A percentile compares a stretch with the other conserved stretches of the same genome.
phyloP scores from a whole-genome alignment of 2,113 vertebrate species.

The Callospermophilus lateralis region DNA sequence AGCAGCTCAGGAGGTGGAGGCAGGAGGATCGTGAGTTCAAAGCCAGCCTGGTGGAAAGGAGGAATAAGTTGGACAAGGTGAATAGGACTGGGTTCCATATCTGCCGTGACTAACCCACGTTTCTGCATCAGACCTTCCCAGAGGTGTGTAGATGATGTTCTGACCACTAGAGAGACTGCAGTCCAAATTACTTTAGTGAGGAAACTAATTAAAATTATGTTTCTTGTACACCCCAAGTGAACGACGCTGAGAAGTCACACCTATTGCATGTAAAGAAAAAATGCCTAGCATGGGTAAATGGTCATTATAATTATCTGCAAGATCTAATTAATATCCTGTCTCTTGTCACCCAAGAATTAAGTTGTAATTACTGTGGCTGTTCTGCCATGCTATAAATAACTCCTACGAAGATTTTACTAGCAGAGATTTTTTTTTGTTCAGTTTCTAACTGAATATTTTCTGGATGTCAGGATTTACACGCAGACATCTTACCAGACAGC shows the following conservation, averaged over 20 bases:
- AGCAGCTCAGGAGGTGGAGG: no score
- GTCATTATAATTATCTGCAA: constrained; percentile 52
- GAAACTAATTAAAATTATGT: background rate
- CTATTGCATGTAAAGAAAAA: background rate
- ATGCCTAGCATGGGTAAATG: background rate
- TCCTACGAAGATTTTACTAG: background rate
- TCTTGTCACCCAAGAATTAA: constrained; percentile 69
- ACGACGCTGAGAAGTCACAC: background rate
- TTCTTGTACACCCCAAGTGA: background rate
- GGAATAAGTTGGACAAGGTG: background rate
- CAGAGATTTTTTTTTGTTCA: constrained; percentile 12
- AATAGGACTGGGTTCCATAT: background rate
- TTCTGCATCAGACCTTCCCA: background rate
- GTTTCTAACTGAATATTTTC: constrained; percentile 19
- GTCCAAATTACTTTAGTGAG: constrained; percentile 41
- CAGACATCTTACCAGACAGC: background rate
- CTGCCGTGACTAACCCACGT: background rate
- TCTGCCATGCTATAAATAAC: constrained; percentile 58
- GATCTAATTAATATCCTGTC: constrained; percentile 67
- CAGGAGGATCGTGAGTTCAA: no score
- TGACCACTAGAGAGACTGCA: background rate
- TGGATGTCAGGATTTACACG: background rate
- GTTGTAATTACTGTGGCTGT: constrained; percentile 31
- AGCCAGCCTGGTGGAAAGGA: background rate
- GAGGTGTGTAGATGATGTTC: background rate